Base-by-base conservation (phyloP, 2,888 invertebrate genomes). In the Formica aserva region DNA sequence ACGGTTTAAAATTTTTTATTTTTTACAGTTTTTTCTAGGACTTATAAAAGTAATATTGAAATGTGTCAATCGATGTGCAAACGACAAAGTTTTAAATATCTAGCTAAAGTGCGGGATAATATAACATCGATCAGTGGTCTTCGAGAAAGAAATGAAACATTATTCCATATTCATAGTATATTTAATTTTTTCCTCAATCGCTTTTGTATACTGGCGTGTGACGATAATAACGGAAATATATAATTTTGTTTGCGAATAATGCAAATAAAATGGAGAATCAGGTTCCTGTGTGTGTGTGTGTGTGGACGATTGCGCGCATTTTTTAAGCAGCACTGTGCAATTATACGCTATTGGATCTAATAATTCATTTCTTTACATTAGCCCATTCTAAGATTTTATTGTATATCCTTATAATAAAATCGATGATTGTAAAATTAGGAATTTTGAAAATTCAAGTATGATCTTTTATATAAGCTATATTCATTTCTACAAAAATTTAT, bases 231-330 rank as follows among this genome's bases (percentile, higher is more conserved):
- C 11, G 13, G 71, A 74, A 76, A 76, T 66, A 83, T 66, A 83
- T 57, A 57, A 82, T 84, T 77, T 87, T 87, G 75, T 89, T 85
- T 65, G 60, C 63, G 11, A 57, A 75, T 72, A 82, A 72, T 83
- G 84, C 55, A 67, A 78, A 35, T 72, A 60, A 62, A 41, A 72
- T 63, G 66, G 62, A 81, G 69, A 85, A 78, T 75, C 81, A 85
- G 84, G 85, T 90, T 90, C 86, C 87, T 85, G 86, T 85, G 71
- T 84, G 72, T 87, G 66, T 82, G 67, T 88, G 69, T 88, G 66
- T 83, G 67, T 88, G 88, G 76, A 88, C 85, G 78, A 76, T 71
- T 85, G 83, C 86, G 87, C 87, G 85, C 86, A 88, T 91, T 91
- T 91, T 71, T 78, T 77, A 87, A 82, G 22, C 57, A 85, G 52